Conservation (phyloP, 2,113 vertebrate genomes). For the Mungos mungo region DNA sequence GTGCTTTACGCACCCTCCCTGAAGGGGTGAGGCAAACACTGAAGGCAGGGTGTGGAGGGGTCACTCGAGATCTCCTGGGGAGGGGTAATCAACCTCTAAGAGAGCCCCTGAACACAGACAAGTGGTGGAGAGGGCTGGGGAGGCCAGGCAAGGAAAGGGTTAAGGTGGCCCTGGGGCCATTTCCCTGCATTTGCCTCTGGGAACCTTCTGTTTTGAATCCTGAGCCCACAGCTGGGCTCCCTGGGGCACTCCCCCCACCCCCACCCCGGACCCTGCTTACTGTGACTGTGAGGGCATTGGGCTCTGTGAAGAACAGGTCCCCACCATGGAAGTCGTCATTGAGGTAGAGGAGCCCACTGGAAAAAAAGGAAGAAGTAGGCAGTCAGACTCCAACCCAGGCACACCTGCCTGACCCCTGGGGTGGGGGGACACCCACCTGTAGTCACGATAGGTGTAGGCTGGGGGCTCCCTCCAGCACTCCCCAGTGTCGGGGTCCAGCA, state of each 20-base stretch:
- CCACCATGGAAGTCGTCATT: conserved; percentile 96
- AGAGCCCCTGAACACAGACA: neutral
- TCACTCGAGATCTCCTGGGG: neutral
- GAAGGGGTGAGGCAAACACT: neutral
- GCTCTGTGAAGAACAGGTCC: conserved; percentile 94
- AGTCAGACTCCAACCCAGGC: neutral
- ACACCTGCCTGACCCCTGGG: neutral
- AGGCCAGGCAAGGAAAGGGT: conserved; percentile 15
- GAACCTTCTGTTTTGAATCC: conserved; percentile 78
- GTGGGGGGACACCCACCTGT: conserved; percentile 86
- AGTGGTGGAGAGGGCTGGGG: neutral
- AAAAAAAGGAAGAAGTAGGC: conserved; percentile 19
- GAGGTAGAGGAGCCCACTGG: conserved; percentile 95
- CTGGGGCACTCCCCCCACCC: neutral
- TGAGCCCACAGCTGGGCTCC: conserved; percentile 32
- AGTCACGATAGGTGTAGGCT: conserved; percentile 95
- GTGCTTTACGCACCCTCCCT: neutral
- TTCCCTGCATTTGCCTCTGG: conserved; percentile 84
- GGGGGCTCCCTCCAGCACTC: conserved; percentile 96
- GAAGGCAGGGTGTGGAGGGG: neutral
- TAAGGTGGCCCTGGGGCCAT: conserved; percentile 50
- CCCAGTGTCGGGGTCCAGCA: conserved; percentile 94
- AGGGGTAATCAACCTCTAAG: neutral
- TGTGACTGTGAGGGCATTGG: conserved; percentile 91
- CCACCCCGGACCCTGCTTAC: conserved; percentile 80